phyloP scores from a whole-genome alignment of 2,113 vertebrate genomes.

The Rafetus swinhoei region DNA sequence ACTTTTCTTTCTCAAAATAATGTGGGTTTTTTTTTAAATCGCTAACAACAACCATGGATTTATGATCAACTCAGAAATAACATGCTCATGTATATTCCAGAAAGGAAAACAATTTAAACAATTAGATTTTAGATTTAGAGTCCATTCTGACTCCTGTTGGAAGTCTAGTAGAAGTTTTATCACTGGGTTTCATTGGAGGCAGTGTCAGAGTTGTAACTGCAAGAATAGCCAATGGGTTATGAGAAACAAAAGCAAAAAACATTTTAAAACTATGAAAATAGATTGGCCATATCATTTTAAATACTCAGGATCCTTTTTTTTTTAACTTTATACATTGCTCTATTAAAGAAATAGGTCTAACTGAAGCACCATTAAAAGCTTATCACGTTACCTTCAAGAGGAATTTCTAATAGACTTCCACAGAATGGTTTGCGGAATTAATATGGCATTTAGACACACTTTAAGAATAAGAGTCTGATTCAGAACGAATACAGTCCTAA shows the following conservation, averaged over 20 bases:
- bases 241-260: conserved; percentile 18
- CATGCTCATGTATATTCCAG: background rate
- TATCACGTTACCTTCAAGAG: background rate
- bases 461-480: background rate
- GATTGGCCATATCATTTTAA: background rate
- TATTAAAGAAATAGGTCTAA: background rate
- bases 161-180: background rate
- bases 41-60: background rate
- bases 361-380: background rate
- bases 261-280: background rate
- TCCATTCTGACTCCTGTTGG: background rate
- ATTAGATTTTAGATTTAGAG: background rate
- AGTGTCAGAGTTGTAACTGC: rapidly evolving
- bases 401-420: background rate
- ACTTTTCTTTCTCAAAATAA: conserved; percentile 5
- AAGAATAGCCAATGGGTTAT: conserved; percentile 8
- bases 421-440: background rate
- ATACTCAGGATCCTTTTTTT: background rate
- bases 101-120: background rate
- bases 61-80: background rate
- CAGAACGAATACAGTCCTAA: background rate
- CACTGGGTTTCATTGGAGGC: background rate
- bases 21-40: background rate
- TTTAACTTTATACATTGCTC: background rate
- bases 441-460: background rate